These are phyloP conservation scores for Serripes groenlandicus DNA, from an alignment of 2,888 invertebrate genomes.

Conservation along the genomic window DNA sequence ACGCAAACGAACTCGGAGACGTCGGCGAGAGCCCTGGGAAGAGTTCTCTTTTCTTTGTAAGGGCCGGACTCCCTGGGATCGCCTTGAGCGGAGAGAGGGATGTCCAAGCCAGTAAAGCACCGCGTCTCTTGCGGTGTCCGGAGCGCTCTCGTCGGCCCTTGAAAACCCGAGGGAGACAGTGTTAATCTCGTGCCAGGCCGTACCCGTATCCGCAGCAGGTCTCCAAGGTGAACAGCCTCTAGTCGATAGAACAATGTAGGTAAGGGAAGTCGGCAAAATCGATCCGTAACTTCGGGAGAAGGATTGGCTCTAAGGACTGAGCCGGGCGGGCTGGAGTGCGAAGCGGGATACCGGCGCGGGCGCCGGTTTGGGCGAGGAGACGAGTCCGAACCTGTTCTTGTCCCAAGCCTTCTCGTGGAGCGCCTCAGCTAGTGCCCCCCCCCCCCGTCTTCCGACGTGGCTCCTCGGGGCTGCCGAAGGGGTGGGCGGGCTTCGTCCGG, in stretches of 20 bases:
- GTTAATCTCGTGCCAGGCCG: constrained; percentile 88
- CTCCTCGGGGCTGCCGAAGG: no score
- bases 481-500: constrained; percentile 38
- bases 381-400: constrained; percentile 44
- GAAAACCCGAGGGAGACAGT: constrained; percentile 86
- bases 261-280: constrained; percentile 89
- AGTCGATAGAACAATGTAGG: constrained; percentile 90
- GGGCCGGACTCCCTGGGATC: constrained; percentile 86
- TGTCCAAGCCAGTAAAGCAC: constrained; percentile 84
- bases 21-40: constrained; percentile 84
- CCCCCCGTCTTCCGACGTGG: no score
- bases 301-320: constrained; percentile 92
- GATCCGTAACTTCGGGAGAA: constrained; percentile 90
- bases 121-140: constrained; percentile 85
- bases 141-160: constrained; percentile 84
- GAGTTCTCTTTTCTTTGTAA: constrained; percentile 87
- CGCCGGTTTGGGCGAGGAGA: constrained; percentile 80
- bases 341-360: constrained; percentile 86
- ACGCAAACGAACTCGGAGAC: constrained; percentile 85
- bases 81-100: constrained; percentile 86
- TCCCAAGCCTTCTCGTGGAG: constrained; percentile 54
- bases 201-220: constrained; percentile 93
- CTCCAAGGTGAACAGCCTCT: constrained; percentile 91
- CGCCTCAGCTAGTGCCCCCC: constrained; percentile 58
- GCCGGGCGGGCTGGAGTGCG: constrained; percentile 88